Evolutionary conservation across 2,113 vertebrate species (phyloP).

Genomic region (Plecotus auritus): DNA sequence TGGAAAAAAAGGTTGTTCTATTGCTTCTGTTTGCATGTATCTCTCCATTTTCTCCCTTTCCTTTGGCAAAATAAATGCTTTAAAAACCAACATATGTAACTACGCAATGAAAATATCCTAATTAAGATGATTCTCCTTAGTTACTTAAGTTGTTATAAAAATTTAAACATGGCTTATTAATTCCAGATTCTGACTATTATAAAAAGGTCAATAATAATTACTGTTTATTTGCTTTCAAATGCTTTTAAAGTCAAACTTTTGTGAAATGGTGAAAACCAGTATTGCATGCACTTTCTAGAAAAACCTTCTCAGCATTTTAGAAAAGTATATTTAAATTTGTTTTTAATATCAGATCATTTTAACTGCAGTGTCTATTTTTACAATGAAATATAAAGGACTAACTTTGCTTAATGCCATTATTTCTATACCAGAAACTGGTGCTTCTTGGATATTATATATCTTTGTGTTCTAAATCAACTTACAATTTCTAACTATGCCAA

Average conservation of each 20-base stretch:
- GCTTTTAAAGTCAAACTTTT: slow-evolving; percentile 59
- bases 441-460: not conserved
- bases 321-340: slow-evolving; percentile 38
- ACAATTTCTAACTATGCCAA: not conserved
- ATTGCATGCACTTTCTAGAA: slow-evolving; percentile 31
- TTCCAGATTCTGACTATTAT: slow-evolving; percentile 52
- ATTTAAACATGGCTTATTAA: slow-evolving; percentile 69
- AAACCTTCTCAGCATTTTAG: slow-evolving; percentile 43
- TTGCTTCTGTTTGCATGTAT: not conserved
- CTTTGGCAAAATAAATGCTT: slow-evolving; percentile 46
- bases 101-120: slow-evolving; percentile 54
- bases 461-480: not conserved
- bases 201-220: slow-evolving; percentile 75
- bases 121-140: slow-evolving; percentile 65
- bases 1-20: not conserved
- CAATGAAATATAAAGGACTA: not conserved
- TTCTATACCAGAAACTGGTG: not conserved
- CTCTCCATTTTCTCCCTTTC: slow-evolving; percentile 22
- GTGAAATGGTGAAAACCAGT: slow-evolving; percentile 56
- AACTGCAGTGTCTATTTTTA: not conserved
- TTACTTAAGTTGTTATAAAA: slow-evolving; percentile 57
- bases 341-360: slow-evolving; percentile 40
- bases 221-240: slow-evolving; percentile 72
- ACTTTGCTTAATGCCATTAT: slow-evolving; percentile 19
- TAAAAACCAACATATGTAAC: slow-evolving; percentile 55